A percentile compares a stretch with the other conserved stretches of the same genome.
phyloP scores from a whole-genome alignment of 2,113 vertebrate species.

The rabbit (Oryctolagus cuniculus) region DNA sequence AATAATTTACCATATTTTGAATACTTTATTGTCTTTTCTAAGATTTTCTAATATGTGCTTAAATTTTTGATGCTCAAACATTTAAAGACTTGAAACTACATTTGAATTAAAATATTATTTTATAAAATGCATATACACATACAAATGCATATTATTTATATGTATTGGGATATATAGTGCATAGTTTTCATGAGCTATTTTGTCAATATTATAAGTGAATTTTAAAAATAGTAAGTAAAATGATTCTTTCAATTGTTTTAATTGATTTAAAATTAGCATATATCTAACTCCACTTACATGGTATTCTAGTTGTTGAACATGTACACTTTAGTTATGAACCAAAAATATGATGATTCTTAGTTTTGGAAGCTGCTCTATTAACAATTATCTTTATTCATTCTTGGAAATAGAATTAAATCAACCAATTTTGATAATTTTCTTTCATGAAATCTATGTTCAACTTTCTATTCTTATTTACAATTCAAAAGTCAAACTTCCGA shows the following conservation, averaged over 20 bases:
- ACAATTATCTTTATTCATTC: too few species aligned
- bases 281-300: background rate
- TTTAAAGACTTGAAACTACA: conserved; percentile 44
- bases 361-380: background rate
- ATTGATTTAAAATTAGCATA: conserved; percentile 2
- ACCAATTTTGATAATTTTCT: background rate
- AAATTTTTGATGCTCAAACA: conserved; percentile 68
- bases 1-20: conserved; percentile 80
- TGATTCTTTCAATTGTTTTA: background rate
- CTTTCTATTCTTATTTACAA: background rate
- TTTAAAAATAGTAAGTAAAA: background rate
- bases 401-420: background rate
- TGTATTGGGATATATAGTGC: background rate
- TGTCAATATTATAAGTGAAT: background rate
- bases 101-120: conserved; percentile 8
- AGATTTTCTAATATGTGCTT: conserved; percentile 69
- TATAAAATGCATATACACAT: background rate
- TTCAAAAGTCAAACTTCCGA: background rate
- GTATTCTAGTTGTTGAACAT: background rate
- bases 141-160: background rate
- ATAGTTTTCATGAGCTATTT: background rate
- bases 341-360: background rate
- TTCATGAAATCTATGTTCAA: background rate
- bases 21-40: conserved; percentile 77
- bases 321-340: background rate